phyloP scores from a whole-genome alignment of 2,113 vertebrate species.

The Hippocampus guttulatus region DNA sequence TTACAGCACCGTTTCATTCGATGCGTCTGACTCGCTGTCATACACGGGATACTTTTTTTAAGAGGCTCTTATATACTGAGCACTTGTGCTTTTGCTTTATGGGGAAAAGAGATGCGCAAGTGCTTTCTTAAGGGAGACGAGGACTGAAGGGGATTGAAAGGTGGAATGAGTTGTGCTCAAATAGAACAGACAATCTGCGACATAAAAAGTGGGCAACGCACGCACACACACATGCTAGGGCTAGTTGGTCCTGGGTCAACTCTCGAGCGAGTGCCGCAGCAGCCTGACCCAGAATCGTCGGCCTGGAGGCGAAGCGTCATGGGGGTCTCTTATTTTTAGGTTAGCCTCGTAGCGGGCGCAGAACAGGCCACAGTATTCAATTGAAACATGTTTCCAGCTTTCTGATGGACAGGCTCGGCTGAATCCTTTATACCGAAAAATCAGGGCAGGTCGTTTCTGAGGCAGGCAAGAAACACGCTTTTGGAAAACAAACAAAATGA shows the following conservation, averaged over 20 bases:
- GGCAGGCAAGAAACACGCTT: too few relatives aligned
- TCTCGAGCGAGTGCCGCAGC: constrained; percentile 29
- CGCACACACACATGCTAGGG: constrained; percentile 8
- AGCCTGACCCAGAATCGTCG: constrained; percentile 54
- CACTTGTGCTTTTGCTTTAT: constrained; percentile 24
- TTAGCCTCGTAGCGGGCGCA: constrained; percentile 16
- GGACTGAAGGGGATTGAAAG: background rate
- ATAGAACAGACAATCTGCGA: constrained; percentile 6
- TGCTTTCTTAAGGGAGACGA: background rate
- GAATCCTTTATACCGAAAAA: background rate
- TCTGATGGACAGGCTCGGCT: background rate
- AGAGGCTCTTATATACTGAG: background rate
- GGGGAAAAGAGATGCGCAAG: background rate
- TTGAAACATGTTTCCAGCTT: background rate
- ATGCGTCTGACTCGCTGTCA: background rate
- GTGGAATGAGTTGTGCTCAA: background rate
- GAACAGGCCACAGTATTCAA: constrained; percentile 1
- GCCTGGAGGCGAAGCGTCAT: constrained; percentile 52
- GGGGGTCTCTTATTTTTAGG: constrained; percentile 56
- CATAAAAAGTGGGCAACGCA: constrained; percentile 8
- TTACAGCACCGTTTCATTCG: background rate
- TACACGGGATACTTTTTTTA: background rate
- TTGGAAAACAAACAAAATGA: too few relatives aligned
- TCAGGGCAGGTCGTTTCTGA: too few relatives aligned
- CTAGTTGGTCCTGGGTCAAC: constrained; percentile 48